These are phyloP conservation scores for Oryctes rhinoceros DNA, from an alignment of 1,140 invertebrate species.

Conservation along the genomic window DNA sequence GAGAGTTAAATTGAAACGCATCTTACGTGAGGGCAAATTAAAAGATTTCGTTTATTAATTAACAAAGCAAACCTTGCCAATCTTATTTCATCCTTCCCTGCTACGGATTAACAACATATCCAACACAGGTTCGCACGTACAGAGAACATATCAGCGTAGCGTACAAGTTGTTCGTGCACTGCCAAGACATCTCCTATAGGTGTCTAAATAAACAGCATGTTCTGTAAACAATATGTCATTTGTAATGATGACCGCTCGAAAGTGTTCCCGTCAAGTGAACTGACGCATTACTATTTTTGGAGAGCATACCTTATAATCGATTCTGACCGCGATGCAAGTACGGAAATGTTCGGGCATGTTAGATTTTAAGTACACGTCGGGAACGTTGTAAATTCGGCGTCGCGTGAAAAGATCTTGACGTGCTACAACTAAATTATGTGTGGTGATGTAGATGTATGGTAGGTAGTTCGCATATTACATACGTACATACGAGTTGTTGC, in stretches of 20 bases:
- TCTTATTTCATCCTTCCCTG: not conserved
- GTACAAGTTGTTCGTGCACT: not conserved
- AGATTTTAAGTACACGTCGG: constrained; percentile 1
- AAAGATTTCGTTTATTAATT: no score
- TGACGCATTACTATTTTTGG: constrained; percentile 18
- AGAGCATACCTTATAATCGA: constrained; percentile 2
- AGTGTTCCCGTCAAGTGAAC: constrained; percentile 1
- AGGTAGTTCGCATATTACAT: not conserved
- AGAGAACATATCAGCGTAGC: not conserved
- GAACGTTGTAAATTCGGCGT: not conserved
- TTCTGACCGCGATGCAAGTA: not conserved
- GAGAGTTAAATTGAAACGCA: no score
- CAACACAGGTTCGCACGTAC: not conserved
- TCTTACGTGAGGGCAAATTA: no score
- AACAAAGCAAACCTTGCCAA: no score
- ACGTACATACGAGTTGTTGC: no score
- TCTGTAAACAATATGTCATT: constrained; percentile 19
- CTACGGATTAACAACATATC: not conserved
- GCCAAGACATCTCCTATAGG: constrained; percentile 1
- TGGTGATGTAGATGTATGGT: not conserved
- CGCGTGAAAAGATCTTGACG: constrained; percentile 13
- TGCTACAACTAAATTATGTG: constrained; percentile 4
- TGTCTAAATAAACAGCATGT: constrained; percentile 18
- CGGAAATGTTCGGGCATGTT: not conserved
- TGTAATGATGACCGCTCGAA: constrained; percentile 1